Evolutionary conservation across 2,888 invertebrate species (phyloP).

Genomic region (Epsilonema sp.): DNA sequence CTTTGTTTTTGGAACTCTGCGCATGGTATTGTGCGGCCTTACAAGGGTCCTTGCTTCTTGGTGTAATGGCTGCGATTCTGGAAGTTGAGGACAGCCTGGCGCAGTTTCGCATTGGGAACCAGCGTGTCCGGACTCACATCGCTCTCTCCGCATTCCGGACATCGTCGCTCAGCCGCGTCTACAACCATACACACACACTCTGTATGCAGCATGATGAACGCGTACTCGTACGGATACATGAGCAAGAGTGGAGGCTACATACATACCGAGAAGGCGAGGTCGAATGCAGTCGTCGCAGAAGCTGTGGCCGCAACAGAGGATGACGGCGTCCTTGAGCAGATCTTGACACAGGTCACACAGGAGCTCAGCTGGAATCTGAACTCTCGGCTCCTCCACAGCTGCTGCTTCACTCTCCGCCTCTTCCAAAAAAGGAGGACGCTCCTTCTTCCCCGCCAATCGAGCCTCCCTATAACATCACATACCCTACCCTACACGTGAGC

Average conservation of each 20-base stretch:
- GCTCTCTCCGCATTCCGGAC: slow-evolving; percentile 12
- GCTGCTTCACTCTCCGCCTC: slow-evolving; percentile 38
- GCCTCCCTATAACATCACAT: slow-evolving; percentile 54
- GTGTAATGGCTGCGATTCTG: too few species aligned
- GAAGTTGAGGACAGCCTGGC: slow-evolving; percentile 8
- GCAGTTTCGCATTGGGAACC: slow-evolving; percentile 19
- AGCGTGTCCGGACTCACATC: slow-evolving; percentile 11
- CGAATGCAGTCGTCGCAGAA: slow-evolving; percentile 85
- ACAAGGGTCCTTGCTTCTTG: too few species aligned
- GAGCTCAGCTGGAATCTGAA: slow-evolving; percentile 66
- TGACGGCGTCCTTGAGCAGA: slow-evolving; percentile 77
- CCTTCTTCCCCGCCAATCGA: slow-evolving; percentile 51
- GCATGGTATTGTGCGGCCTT: too few species aligned
- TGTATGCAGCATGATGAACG: too few species aligned
- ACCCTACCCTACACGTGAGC: too few species aligned
- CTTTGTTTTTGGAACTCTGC: too few species aligned
- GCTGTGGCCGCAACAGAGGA: slow-evolving; percentile 91
- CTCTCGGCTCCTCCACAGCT: slow-evolving; percentile 13
- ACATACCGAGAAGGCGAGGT: slow-evolving; percentile 12
- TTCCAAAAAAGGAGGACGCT: slow-evolving; percentile 44
- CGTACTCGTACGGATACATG: too few species aligned
- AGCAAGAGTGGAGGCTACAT: too few species aligned
- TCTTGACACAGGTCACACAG: slow-evolving; percentile 78
- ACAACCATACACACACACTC: too few species aligned
- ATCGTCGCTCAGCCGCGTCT: too few species aligned